A percentile compares a stretch with the other conserved stretches of the same genome.
Conservation (phyloP, 2,888 invertebrate genomes). For the Drosophila phalerata region DNA sequence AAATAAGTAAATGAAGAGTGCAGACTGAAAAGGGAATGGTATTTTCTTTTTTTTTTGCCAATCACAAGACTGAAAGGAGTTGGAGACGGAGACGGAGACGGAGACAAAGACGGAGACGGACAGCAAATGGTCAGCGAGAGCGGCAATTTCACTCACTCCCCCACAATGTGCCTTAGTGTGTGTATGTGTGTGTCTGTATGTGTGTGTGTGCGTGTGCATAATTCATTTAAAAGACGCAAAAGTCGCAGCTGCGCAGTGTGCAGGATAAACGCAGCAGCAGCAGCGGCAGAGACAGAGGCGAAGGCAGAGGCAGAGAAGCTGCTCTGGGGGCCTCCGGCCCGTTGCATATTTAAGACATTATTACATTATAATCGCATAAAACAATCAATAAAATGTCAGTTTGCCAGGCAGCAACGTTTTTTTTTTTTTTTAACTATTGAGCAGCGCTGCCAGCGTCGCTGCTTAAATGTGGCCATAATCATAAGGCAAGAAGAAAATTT, state of each 20-base stretch:
- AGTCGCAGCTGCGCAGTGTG: slow-evolving; percentile 73
- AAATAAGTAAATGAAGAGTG: slow-evolving; percentile 42
- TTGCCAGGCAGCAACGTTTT: slow-evolving; percentile 36
- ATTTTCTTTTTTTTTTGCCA: slow-evolving; percentile 68
- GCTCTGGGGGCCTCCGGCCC: slow-evolving; percentile 27
- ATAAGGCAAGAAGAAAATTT: slow-evolving; percentile 59
- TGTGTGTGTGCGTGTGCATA: slow-evolving; percentile 55
- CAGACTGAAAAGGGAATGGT: slow-evolving; percentile 25
- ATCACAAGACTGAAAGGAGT: slow-evolving; percentile 73
- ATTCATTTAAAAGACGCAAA: slow-evolving; percentile 72
- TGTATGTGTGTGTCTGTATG: slow-evolving; percentile 38
- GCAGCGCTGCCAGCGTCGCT: slow-evolving; percentile 32
- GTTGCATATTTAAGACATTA: slow-evolving; percentile 78
- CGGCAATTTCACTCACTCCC: slow-evolving; percentile 35
- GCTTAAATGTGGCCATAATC: slow-evolving; percentile 53
- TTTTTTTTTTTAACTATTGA: too few relatives aligned
- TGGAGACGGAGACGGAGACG: slow-evolving; percentile 5
- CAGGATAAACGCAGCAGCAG: slow-evolving; percentile 23
- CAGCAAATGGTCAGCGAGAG: slow-evolving; percentile 66
- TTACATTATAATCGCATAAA: slow-evolving; percentile 83
- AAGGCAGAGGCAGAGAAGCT: not conserved
- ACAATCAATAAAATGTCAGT: slow-evolving; percentile 82
- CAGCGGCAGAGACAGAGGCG: slow-evolving; percentile 4
- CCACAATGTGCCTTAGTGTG: slow-evolving; percentile 3
- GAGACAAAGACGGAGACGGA: slow-evolving; percentile 21